phyloP scores from a whole-genome alignment of 2,113 vertebrate genomes.

The Polyodon spathula region DNA sequence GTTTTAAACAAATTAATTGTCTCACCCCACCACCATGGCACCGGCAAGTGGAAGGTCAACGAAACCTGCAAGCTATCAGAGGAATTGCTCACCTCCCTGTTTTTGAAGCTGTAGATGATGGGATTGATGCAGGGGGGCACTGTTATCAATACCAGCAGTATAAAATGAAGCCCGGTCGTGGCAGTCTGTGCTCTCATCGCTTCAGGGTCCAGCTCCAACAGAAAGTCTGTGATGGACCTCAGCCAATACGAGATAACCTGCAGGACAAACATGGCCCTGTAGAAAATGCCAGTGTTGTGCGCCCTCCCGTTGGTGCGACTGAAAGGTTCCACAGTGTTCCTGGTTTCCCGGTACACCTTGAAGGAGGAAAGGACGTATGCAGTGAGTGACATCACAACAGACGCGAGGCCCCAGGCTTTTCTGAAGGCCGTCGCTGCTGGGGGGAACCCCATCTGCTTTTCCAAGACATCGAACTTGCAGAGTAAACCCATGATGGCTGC shows the following conservation, averaged over 20 bases:
- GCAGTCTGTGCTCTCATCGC: neutral
- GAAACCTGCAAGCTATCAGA: neutral
- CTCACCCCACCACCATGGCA: neutral
- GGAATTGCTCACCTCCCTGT: slow-evolving; percentile 28
- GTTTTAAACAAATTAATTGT: neutral
- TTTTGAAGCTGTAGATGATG: slow-evolving; percentile 37
- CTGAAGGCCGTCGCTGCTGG: slow-evolving; percentile 24
- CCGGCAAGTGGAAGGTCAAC: too few species aligned
- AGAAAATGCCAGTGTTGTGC: slow-evolving; percentile 40
- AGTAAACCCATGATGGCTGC: slow-evolving; percentile 26
- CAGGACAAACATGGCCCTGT: slow-evolving; percentile 41
- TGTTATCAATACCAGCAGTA: slow-evolving; percentile 26
- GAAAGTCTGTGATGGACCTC: slow-evolving; percentile 29
- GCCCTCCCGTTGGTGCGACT: slow-evolving; percentile 31
- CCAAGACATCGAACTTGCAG: slow-evolving; percentile 43
- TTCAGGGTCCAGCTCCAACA: slow-evolving; percentile 28
- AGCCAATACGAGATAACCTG: slow-evolving; percentile 40
- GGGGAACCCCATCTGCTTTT: slow-evolving; percentile 39
- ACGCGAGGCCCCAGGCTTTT: slow-evolving; percentile 12
- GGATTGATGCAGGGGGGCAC: slow-evolving; percentile 46
- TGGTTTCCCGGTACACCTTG: slow-evolving; percentile 37
- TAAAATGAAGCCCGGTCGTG: slow-evolving; percentile 28
- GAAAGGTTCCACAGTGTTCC: slow-evolving; percentile 37
- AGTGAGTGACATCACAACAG: slow-evolving; percentile 30
- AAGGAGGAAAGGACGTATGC: slow-evolving; percentile 32